These are phyloP conservation scores for Myiotriccus ornatus DNA, from an alignment of 2,797 vertebrate genomes.

Conservation along the genomic window DNA sequence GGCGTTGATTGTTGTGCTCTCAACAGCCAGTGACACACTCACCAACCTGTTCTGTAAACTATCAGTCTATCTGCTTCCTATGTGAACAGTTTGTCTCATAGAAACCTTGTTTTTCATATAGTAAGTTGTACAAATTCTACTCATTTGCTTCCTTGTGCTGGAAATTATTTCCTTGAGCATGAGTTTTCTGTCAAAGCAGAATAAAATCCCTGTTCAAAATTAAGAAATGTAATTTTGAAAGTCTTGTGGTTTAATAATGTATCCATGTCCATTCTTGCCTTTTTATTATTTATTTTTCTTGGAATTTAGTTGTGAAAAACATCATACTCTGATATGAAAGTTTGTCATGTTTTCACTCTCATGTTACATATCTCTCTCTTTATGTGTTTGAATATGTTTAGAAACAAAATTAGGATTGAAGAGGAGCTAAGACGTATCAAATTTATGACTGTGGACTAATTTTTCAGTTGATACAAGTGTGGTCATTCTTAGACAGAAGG, in stretches of 20 bases:
- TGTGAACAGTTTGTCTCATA: neutral
- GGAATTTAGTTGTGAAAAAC: neutral
- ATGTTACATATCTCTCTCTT: neutral
- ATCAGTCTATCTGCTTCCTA: neutral
- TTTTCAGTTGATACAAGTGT: neutral
- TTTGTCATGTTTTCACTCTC: neutral
- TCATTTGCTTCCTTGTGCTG: neutral
- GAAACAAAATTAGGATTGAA: neutral
- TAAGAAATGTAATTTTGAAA: neutral
- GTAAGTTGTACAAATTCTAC: neutral
- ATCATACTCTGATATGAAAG: neutral
- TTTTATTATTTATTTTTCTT: neutral
- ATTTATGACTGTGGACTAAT: neutral
- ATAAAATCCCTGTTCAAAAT: neutral
- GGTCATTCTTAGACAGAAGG: neutral
- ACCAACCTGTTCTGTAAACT: neutral
- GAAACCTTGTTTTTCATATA: neutral
- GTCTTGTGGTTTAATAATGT: neutral
- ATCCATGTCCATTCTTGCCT: neutral
- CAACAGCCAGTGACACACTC: neutral
- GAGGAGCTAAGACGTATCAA: neutral
- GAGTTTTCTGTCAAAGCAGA: neutral
- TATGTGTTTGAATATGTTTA: neutral
- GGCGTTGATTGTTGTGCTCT: neutral
- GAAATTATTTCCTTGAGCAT: neutral